Evolutionary conservation across 2,113 vertebrate species (phyloP), one percentile per base, ranked within the genome.

Genomic region (Seriola aureovittata): DNA sequence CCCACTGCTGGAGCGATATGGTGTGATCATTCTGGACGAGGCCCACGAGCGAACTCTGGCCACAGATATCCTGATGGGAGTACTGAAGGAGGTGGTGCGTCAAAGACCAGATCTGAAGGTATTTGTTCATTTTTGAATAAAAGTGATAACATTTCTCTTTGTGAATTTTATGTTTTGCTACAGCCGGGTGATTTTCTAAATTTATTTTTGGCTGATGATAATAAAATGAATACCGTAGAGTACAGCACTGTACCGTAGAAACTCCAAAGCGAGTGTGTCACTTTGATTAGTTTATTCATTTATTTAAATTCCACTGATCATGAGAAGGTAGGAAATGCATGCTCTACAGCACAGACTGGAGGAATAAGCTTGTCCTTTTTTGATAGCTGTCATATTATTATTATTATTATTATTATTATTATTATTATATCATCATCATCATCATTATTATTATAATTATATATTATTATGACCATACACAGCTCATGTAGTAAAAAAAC

Each of bases 51-150:
- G 98, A 88, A 99, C 98, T 42, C 94, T 99, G 87, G 98, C 98
- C 84, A 99, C 98, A 11, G 98, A 99, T 92, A 99, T 99, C 92
- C 95, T 99, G 88, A 99, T 99, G 98, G 98, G 98, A 38, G 98
- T 99, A 85, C 90, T 99, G 50, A 99, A 99, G 90, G 98, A 99
- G 91, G 98, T 99, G 92, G 98, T 99, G 81, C 97, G 97, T 59
- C 98, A 99, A 58, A 96, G 98, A 90, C 81, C 96, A 21, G 98
- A 99, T 94, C 95, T 99, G 80, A 99, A 99, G 98, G 98, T 99
- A 84, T 92, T 50, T 32, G 16, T 46, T 62, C 0, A 4, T 69
- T 64, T 44, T 48, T 16, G 6, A 40, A 40, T 34, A 38, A 29
- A 17, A 8, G 4, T 19, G 14, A 6, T 23, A 0, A 2, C 63